A percentile compares a stretch with the other conserved stretches of the same genome.
These are phyloP conservation scores for Drosophila triauraria DNA, from an alignment of 1,140 invertebrate genomes.

Conservation along the genomic window DNA sequence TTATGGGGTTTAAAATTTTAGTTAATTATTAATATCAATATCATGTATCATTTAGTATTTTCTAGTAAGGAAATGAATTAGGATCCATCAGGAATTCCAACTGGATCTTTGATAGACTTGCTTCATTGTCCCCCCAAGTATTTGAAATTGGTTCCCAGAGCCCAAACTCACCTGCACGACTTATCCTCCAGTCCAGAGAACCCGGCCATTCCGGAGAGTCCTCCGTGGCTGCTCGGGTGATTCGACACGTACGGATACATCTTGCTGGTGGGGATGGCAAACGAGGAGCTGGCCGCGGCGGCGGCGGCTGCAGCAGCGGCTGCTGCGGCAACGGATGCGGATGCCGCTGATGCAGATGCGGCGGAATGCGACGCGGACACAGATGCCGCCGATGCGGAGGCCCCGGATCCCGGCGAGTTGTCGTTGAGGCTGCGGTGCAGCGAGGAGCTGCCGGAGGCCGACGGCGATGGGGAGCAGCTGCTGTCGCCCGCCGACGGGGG, in stretches of 20 bases:
- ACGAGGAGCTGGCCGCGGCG: conserved; percentile 87
- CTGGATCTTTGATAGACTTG: background rate
- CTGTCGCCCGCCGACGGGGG: conserved; percentile 84
- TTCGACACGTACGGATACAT: conserved; percentile 90
- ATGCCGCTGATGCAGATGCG: conserved; percentile 87
- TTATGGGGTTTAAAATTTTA: background rate
- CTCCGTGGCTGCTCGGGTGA: conserved; percentile 86
- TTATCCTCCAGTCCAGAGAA: conserved; percentile 84
- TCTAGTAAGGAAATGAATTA: too few species aligned
- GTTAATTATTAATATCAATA: background rate
- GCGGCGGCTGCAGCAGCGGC: conserved; percentile 88
- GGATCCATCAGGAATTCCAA: background rate
- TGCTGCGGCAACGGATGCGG: conserved; percentile 87
- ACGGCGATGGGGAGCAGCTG: conserved; percentile 86
- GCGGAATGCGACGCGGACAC: conserved; percentile 87
- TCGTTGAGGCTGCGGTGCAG: conserved; percentile 88
- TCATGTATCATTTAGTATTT: too few species aligned
- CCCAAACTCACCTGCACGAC: conserved; percentile 80
- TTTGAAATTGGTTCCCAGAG: background rate
- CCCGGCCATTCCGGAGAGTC: conserved; percentile 85
- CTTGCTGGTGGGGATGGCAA: conserved; percentile 86
- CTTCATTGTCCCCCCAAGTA: background rate
- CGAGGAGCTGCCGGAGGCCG: conserved; percentile 85
- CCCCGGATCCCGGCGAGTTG: conserved; percentile 79
- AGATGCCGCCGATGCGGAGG: conserved; percentile 87